Conservation (phyloP, 2,113 vertebrate genomes). For the Sialia sialis region DNA sequence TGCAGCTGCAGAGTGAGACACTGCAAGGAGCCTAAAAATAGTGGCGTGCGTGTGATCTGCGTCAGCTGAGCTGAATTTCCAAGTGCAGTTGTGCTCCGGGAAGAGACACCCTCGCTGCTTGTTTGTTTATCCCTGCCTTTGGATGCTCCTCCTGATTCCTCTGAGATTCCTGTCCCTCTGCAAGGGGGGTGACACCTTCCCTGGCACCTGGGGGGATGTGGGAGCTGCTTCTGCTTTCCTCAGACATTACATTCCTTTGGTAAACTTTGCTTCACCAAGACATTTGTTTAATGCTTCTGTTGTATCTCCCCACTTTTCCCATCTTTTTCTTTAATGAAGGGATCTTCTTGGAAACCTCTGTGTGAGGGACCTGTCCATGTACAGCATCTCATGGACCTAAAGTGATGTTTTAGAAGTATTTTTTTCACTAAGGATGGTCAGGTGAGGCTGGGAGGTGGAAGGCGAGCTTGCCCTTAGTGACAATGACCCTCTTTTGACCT, state of each 20-base stretch:
- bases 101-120: neutral
- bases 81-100: neutral
- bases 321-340: neutral
- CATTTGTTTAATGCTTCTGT: rapidly evolving
- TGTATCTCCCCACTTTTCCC: rapidly evolving
- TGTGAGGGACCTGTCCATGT: neutral
- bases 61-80: neutral
- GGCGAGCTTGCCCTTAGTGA: neutral
- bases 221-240: neutral
- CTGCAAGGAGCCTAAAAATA: conserved; percentile 7
- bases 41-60: neutral
- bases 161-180: neutral
- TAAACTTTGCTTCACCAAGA: neutral
- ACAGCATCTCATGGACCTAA: neutral
- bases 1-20: neutral
- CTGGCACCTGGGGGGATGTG: neutral
- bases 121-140: neutral
- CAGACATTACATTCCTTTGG: rapidly evolving
- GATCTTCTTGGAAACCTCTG: neutral
- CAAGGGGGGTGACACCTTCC: neutral
- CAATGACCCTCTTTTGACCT: neutral
- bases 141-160: neutral
- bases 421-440: neutral
- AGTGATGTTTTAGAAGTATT: rapidly evolving
- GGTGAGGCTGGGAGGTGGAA: neutral